Evolutionary conservation across 1,140 invertebrate species (phyloP).

Genomic region (Saccostrea cuccullata): DNA sequence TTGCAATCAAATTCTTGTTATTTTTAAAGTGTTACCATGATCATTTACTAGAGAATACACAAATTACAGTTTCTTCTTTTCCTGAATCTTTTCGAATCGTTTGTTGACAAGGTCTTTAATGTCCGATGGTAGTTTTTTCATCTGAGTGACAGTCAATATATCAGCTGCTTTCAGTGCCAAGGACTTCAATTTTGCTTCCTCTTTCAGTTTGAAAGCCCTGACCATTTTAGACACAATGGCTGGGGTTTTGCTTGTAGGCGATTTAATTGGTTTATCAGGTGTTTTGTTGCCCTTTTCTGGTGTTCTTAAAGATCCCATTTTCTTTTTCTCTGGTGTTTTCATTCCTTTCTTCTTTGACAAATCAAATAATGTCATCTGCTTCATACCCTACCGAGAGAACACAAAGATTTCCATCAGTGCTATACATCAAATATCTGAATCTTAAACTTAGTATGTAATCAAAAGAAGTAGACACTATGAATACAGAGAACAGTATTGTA

Average conservation of each 20-base stretch:
- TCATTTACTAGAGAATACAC: not conserved
- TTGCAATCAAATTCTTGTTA: too few species aligned
- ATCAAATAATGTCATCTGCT: constrained; percentile 77
- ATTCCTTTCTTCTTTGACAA: constrained; percentile 71
- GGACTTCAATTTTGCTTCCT: constrained; percentile 64
- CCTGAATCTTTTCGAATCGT: constrained; percentile 67
- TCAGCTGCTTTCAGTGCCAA: constrained; percentile 69
- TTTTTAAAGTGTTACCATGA: too few species aligned
- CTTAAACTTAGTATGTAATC: too few species aligned
- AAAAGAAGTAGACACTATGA: too few species aligned
- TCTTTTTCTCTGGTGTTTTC: constrained; percentile 67
- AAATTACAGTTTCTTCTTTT: constrained; percentile 73
- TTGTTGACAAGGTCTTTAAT: constrained; percentile 68
- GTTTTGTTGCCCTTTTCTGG: constrained; percentile 51
- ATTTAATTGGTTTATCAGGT: constrained; percentile 59
- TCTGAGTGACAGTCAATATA: constrained; percentile 68
- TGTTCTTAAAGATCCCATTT: constrained; percentile 45
- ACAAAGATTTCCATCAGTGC: not conserved
- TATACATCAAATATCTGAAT: too few species aligned
- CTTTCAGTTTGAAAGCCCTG: constrained; percentile 64
- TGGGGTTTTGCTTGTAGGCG: constrained; percentile 64
- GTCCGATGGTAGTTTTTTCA: constrained; percentile 65
- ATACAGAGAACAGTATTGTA: not conserved
- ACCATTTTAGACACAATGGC: constrained; percentile 67
- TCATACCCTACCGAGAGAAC: constrained; percentile 64